A percentile compares a stretch with the other conserved stretches of the same genome.
Evolutionary conservation across 1,140 invertebrate species (phyloP).

Genomic region (Heliconius himera): DNA sequence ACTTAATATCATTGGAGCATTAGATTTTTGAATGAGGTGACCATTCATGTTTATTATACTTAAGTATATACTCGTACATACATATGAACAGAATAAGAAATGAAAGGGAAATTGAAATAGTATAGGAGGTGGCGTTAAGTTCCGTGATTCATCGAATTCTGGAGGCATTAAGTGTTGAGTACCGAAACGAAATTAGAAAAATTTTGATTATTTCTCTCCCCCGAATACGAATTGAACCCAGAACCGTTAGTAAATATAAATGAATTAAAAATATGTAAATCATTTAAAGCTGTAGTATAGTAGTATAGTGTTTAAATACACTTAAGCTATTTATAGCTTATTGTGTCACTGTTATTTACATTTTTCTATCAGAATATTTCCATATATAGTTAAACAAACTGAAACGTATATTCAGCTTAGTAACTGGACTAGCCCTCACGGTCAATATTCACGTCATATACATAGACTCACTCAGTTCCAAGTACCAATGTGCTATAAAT

Average conservation of each 20-base stretch:
- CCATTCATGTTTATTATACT: background rate
- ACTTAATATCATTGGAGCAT: background rate
- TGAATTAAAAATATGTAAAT: too few relatives aligned
- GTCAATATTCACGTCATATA: constrained; percentile 12
- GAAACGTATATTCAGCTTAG: background rate
- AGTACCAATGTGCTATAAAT: background rate
- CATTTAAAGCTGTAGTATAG: too few relatives aligned
- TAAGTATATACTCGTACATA: background rate
- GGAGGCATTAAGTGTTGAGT: too few relatives aligned
- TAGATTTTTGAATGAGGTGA: background rate
- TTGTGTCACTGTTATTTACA: background rate
- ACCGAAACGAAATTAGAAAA: too few relatives aligned
- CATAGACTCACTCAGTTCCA: background rate
- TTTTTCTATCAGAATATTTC: constrained; percentile 2
- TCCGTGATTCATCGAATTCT: too few relatives aligned
- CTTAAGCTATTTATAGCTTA: background rate
- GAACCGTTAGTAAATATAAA: too few relatives aligned
- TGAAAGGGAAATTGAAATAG: too few relatives aligned
- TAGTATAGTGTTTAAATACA: too few relatives aligned
- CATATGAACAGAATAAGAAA: background rate
- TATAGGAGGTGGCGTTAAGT: too few relatives aligned
- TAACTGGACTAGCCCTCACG: constrained; percentile 12
- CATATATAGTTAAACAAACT: constrained; percentile 13
- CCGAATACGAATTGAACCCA: too few relatives aligned
- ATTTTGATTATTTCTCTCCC: too few relatives aligned